Conservation (phyloP, 2,888 invertebrate species). For the Rhorus exstirpatorius region DNA sequence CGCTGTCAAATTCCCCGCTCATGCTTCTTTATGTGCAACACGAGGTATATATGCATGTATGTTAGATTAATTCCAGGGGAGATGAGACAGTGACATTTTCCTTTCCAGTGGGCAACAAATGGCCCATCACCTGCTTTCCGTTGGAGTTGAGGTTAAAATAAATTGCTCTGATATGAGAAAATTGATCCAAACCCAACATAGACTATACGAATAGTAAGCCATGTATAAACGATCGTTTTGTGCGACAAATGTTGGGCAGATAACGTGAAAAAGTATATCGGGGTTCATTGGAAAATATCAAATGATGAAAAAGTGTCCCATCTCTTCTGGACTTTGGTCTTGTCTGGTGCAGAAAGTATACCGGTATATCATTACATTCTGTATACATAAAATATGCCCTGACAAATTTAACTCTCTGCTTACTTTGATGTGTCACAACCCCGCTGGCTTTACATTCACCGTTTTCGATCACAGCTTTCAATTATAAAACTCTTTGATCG, state of each 20-base stretch:
- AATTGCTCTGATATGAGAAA: too few relatives aligned
- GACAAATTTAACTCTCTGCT: constrained; percentile 29
- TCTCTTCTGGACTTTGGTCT: background rate
- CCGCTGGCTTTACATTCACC: constrained; percentile 17
- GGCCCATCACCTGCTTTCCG: background rate
- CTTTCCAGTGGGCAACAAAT: background rate
- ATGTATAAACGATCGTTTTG: too few relatives aligned
- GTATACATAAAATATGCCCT: constrained; percentile 8
- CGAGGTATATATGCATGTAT: background rate
- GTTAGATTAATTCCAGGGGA: background rate
- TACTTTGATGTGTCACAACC: constrained; percentile 18
- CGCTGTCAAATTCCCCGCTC: constrained; percentile 17
- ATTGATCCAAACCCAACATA: too few relatives aligned
- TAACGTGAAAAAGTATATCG: background rate
- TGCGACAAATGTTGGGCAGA: too few relatives aligned
- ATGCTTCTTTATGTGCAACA: background rate
- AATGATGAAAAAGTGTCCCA: background rate
- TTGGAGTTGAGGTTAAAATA: background rate
- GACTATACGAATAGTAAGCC: too few relatives aligned
- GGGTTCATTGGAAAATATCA: background rate
- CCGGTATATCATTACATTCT: background rate
- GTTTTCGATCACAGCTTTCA: constrained; percentile 43
- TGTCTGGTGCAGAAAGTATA: background rate
- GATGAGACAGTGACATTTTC: background rate
- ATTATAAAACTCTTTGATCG: constrained; percentile 49